Conservation (phyloP, 2,888 invertebrate species). For the Epinotia brunnichana region DNA sequence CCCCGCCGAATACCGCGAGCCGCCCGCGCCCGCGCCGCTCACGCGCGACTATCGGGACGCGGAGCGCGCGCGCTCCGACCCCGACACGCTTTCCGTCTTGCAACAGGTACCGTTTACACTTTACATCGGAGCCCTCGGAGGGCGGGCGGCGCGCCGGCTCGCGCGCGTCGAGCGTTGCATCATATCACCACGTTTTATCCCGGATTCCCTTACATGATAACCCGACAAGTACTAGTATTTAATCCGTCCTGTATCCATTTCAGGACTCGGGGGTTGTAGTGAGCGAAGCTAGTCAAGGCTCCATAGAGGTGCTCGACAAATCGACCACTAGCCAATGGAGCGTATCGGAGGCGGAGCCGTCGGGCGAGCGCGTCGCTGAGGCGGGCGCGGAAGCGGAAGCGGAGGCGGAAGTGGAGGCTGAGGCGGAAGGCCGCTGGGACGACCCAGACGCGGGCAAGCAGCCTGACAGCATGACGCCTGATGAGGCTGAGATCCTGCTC, state of each 20-base stretch:
- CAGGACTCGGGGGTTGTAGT: slow-evolving; percentile 82
- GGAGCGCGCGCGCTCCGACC: slow-evolving; percentile 74
- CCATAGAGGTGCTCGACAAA: slow-evolving; percentile 83
- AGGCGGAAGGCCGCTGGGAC: slow-evolving; percentile 40
- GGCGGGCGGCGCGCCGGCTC: slow-evolving; percentile 83
- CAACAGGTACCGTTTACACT: slow-evolving; percentile 76
- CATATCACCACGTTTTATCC: background rate
- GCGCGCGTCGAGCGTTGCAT: slow-evolving; percentile 86
- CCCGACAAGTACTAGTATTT: background rate
- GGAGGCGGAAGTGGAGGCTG: slow-evolving; percentile 57
- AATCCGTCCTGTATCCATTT: slow-evolving; percentile 34
- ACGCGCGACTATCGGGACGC: slow-evolving; percentile 69
- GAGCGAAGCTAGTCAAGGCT: slow-evolving; percentile 81
- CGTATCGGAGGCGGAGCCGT: slow-evolving; percentile 80
- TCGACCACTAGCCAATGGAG: slow-evolving; percentile 84
- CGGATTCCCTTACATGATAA: background rate
- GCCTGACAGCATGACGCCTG: slow-evolving; percentile 88
- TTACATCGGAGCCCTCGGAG: slow-evolving; percentile 82
- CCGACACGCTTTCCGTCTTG: slow-evolving; percentile 76
- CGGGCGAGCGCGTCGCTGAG: slow-evolving; percentile 74
- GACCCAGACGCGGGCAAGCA: slow-evolving; percentile 62
- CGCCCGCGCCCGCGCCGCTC: slow-evolving; percentile 65
- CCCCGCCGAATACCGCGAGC: slow-evolving; percentile 76
- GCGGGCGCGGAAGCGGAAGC: slow-evolving; percentile 62
- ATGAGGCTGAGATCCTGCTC: slow-evolving; percentile 93